These are phyloP conservation scores for Actinernus sp. DNA, from an alignment of 92 coral and sea anemone species.

Conservation along the genomic window DNA sequence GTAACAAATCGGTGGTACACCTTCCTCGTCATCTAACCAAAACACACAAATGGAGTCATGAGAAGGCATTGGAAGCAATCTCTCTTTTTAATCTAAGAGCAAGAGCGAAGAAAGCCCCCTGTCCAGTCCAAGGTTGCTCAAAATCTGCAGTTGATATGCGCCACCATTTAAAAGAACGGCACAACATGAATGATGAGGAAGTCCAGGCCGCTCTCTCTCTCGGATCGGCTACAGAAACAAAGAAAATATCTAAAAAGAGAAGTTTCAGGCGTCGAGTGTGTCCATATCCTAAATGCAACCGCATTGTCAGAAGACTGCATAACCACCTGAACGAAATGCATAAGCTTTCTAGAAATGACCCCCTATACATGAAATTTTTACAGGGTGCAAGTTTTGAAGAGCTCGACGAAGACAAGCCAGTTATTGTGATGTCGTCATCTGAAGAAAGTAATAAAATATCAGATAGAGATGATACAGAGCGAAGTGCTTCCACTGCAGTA, in stretches of 20 bases:
- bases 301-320: constrained; percentile 15
- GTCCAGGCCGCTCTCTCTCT: constrained; percentile 1
- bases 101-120: constrained; percentile 5
- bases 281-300: constrained; percentile 20
- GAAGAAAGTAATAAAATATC: not conserved
- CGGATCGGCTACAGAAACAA: not conserved
- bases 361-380: constrained; percentile 10
- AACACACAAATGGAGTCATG: constrained; percentile 14
- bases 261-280: constrained; percentile 33
- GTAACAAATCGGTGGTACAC: not conserved
- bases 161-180: not conserved
- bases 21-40: constrained; percentile 20
- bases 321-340: constrained; percentile 19
- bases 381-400: constrained; percentile 11
- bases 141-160: constrained; percentile 12
- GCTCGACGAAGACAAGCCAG: constrained; percentile 6
- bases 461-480: constrained; percentile 5
- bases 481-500: not conserved
- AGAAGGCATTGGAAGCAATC: constrained; percentile 22
- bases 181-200: constrained; percentile 4
- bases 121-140: constrained; percentile 23
- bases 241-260: constrained; percentile 15
- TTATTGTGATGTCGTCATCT: not conserved
- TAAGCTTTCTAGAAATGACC: constrained; percentile 17
- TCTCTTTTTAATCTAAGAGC: constrained; percentile 13